These are phyloP conservation scores for Gambusia holbrooki DNA, from an alignment of 2,113 vertebrate species.

Conservation along the genomic window DNA sequence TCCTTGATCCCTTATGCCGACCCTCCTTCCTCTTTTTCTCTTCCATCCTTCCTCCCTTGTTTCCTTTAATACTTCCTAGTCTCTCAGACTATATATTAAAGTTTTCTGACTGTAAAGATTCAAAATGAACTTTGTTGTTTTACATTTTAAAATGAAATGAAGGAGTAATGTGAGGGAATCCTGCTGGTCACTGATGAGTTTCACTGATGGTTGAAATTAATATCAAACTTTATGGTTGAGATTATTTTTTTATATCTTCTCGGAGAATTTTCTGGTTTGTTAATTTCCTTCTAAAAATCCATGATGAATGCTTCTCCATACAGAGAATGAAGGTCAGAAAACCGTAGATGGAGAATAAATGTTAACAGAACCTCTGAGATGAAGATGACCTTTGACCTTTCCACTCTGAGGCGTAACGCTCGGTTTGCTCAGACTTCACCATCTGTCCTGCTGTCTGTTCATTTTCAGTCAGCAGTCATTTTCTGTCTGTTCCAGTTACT, in stretches of 20 bases:
- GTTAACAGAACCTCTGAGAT: not conserved
- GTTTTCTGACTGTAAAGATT: not conserved
- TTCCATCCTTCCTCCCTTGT: not conserved
- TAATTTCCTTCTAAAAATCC: not conserved
- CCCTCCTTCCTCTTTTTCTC: not conserved
- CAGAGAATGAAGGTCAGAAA: not conserved
- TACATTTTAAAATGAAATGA: too few species aligned
- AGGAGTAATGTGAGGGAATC: too few species aligned
- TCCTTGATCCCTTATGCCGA: not conserved
- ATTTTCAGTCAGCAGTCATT: not conserved
- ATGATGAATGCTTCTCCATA: not conserved
- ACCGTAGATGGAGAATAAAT: not conserved
- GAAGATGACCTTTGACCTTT: not conserved
- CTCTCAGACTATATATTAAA: too few species aligned
- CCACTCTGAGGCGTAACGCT: not conserved
- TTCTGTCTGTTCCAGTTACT: not conserved
- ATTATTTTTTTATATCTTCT: too few species aligned
- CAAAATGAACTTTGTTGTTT: not conserved
- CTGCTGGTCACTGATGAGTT: too few species aligned
- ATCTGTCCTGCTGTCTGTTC: constrained; percentile 11
- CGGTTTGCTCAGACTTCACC: not conserved
- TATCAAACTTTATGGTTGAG: too few species aligned
- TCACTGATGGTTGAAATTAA: too few species aligned
- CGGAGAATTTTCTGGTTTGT: not conserved
- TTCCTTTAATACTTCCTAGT: not conserved